Base-by-base conservation (phyloP, 2,797 vertebrate genomes). In the Hydrolagus colliei region DNA sequence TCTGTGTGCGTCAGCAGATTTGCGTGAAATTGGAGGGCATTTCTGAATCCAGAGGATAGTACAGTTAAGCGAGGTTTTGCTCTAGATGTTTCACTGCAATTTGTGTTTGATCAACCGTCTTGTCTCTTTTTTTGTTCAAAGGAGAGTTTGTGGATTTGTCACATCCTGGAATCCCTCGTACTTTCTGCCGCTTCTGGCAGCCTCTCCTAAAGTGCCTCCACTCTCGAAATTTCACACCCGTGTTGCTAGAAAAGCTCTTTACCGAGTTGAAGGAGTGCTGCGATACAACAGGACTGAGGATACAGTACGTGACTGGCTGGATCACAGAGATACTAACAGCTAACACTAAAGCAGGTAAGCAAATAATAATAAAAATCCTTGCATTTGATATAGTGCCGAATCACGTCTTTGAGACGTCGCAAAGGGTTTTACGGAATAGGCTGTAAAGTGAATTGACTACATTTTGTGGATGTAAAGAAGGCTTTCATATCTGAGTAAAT, bases 131-230 rank as follows among this genome's bases (percentile, higher is more conserved):
- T 82, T 82, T 84, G 75, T 61, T 71, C 27, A 10, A 52, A 84
- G 79, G 79, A 71, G 79, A 84, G 32, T 84, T 84, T 84, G 65
- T 84, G n/a, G 79, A 84, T 20, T 71, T 84, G 32, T 84, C 79
- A 41, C 67, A 84, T 84, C 92, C 93, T 1, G 88, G 91, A 86
- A 86, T 99, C 73, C 95, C 96, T 86, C 92, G 89, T 16, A 77
- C 87, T 0, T 94, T 98, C 88, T 93, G 96, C 87, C 92, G 92
- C 18, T 97, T 98, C 87, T 99, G 98, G 98, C 94, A 97, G 86
- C 96, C 96, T 0, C 92, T 98, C 86, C 91, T 99, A 85, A 96
- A 94, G 90, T 89, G 91, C 76, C 92, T 98, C 72, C 95, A 95
- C 88, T 95, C 95, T 0, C 90, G 88, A 5, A 85, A 88, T 32